phyloP scores from a whole-genome alignment of 2,113 vertebrate genomes.

The Cinclus cinclus region DNA sequence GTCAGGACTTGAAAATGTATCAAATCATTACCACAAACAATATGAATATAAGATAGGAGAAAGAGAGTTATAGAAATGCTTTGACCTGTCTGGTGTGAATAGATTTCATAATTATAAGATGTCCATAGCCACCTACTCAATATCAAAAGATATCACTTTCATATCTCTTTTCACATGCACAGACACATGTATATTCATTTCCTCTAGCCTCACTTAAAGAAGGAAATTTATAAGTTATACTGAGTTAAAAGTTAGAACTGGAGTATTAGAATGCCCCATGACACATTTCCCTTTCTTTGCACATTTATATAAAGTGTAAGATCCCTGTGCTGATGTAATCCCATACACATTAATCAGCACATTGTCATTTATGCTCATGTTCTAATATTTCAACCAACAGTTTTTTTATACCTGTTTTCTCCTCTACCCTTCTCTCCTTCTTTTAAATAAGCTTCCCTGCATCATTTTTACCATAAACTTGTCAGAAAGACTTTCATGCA shows the following conservation, averaged over 20 bases:
- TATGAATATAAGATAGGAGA: background rate
- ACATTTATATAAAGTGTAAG: background rate
- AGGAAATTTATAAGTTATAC: background rate
- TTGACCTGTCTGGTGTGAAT: background rate
- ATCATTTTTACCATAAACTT: background rate
- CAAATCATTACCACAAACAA: conserved; percentile 11
- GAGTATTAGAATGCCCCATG: background rate
- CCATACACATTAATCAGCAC: background rate
- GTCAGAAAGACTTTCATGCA: background rate
- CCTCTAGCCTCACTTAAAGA: background rate
- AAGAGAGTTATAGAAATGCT: background rate
- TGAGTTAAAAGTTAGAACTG: background rate
- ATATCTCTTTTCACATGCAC: background rate
- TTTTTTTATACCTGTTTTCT: background rate
- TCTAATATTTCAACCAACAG: background rate
- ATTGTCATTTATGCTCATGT: background rate
- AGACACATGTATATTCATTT: background rate
- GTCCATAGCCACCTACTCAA: background rate
- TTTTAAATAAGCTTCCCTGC: background rate
- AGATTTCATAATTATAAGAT: background rate
- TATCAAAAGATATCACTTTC: background rate
- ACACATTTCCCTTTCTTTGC: background rate
- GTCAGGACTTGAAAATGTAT: conserved; percentile 7
- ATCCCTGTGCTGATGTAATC: background rate
- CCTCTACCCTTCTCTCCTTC: background rate